Conservation (phyloP, 2,113 vertebrate genomes). For the Mungos mungo region DNA sequence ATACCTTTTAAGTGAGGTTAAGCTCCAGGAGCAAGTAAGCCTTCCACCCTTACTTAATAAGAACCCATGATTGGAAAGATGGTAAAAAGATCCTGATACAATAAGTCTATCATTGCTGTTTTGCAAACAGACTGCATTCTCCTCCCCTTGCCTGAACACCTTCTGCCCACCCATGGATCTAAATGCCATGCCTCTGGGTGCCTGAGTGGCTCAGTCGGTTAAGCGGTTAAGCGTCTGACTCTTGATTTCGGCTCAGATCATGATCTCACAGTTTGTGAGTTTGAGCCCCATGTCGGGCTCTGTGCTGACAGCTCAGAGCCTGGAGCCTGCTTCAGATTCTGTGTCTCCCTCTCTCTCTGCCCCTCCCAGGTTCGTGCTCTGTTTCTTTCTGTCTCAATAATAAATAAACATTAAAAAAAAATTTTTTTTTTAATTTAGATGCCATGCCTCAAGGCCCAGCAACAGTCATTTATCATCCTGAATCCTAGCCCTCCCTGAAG, state of each 20-base stretch:
- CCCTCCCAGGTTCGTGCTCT: too few relatives aligned
- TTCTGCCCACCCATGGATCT: background rate
- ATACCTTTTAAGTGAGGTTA: constrained; percentile 34
- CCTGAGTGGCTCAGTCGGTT: too few relatives aligned
- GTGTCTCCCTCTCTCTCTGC: too few relatives aligned
- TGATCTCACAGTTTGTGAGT: too few relatives aligned
- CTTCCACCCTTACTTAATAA: constrained; percentile 48
- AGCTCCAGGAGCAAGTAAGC: background rate
- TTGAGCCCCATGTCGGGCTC: too few relatives aligned
- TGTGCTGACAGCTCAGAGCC: too few relatives aligned
- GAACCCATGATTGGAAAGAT: constrained; percentile 20
- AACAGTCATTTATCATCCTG: background rate
- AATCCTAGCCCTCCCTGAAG: background rate
- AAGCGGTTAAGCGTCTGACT: too few relatives aligned
- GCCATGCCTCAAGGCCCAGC: background rate
- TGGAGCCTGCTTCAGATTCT: too few relatives aligned
- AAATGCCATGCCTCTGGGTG: background rate
- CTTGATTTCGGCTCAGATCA: too few relatives aligned
- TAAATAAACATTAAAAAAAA: too few relatives aligned
- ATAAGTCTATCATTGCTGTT: constrained; percentile 1
- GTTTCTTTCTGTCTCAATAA: too few relatives aligned
- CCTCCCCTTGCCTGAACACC: background rate
- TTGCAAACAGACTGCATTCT: background rate
- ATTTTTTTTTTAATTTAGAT: too few relatives aligned
- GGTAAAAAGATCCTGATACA: constrained; percentile 22